Percentiles rank a stretch among this genome's conserved stretches.
phyloP scores from a whole-genome alignment of 92 coral and sea anemone genomes.

The Chrysogorgia sp. region DNA sequence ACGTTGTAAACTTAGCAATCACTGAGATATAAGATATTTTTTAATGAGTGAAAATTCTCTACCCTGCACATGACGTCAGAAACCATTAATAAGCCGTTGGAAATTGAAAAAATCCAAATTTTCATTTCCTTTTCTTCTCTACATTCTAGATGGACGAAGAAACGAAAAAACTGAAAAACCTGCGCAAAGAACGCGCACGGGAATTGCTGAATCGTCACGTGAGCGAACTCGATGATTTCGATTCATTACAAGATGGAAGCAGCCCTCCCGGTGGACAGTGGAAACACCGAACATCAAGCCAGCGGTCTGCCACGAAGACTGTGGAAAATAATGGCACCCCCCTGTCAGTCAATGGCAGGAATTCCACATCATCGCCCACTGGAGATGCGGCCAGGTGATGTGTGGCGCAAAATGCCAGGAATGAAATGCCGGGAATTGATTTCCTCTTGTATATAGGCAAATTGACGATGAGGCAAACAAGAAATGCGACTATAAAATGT shows the following conservation, averaged over 20 bases:
- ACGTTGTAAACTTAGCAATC: too few species aligned
- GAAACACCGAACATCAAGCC: conserved; percentile 76
- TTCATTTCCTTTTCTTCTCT: not conserved
- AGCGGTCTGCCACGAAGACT: conserved; percentile 38
- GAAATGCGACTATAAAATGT: not conserved
- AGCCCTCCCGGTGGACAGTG: conserved; percentile 61
- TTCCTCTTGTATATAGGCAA: not conserved
- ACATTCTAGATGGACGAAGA: conserved; percentile 77
- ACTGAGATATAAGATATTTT: too few species aligned
- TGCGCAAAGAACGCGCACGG: conserved; percentile 68
- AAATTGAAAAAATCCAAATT: too few species aligned
- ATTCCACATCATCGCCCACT: conserved; percentile 4
- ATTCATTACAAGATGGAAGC: conserved; percentile 55
- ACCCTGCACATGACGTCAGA: too few species aligned
- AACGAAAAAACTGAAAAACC: conserved; percentile 66
- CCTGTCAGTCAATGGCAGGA: conserved; percentile 16
- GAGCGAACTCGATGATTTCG: conserved; percentile 79
- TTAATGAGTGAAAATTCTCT: too few species aligned
- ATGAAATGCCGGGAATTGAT: not conserved
- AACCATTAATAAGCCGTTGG: too few species aligned
- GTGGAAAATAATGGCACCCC: conserved; percentile 77
- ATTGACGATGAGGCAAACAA: not conserved
- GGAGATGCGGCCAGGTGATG: conserved; percentile 30
- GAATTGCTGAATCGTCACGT: conserved; percentile 65
- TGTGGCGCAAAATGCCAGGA: not conserved